Conservation (phyloP, 2,113 vertebrate species). For the Passer domesticus region DNA sequence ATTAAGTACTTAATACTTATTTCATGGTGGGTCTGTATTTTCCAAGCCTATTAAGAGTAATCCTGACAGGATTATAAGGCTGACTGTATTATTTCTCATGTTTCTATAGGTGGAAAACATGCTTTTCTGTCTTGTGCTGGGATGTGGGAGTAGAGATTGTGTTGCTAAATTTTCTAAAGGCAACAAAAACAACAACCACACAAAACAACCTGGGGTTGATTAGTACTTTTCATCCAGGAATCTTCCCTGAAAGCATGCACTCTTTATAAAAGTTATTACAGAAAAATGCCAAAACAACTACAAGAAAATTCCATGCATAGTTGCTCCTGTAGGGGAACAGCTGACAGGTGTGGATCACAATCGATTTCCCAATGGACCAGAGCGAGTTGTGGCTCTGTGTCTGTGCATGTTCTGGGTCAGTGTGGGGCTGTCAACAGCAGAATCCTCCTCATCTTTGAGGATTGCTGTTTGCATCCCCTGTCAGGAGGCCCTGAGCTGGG, state of each 20-base stretch:
- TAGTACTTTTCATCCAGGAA: not conserved
- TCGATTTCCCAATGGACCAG: not conserved
- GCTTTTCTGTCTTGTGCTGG: not conserved
- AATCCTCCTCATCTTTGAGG: not conserved
- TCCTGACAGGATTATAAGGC: not conserved
- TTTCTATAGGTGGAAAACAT: not conserved
- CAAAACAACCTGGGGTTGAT: not conserved
- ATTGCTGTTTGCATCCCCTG: not conserved
- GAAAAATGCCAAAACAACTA: rapidly evolving
- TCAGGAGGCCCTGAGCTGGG: not conserved
- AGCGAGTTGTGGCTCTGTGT: not conserved
- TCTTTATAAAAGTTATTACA: not conserved
- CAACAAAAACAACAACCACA: not conserved
- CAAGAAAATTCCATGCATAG: rapidly evolving
- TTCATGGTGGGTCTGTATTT: not conserved
- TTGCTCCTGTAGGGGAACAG: not conserved
- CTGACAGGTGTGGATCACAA: not conserved
- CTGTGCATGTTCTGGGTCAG: not conserved
- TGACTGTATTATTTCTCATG: not conserved
- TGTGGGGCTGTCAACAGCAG: not conserved
- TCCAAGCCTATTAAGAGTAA: not conserved
- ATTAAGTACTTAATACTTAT: not conserved
- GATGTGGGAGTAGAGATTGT: not conserved
- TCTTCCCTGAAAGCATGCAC: not conserved
- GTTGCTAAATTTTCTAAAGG: not conserved